phyloP scores from a whole-genome alignment of 2,888 invertebrate species.

The Limnephilus auricula region DNA sequence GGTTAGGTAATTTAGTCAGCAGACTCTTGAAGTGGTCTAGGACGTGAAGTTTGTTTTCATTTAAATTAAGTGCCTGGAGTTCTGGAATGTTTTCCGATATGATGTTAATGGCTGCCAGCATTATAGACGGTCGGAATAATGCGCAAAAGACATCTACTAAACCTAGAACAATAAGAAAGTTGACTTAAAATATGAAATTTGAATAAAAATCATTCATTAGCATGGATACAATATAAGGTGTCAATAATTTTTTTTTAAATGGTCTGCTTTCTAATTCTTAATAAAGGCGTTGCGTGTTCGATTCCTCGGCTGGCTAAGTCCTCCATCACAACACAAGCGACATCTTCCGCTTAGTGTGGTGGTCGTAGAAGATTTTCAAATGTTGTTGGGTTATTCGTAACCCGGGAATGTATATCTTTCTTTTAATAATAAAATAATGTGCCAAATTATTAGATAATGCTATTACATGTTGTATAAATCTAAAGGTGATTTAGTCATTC shows the following conservation, averaged over 20 bases:
- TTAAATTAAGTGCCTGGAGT: conserved; percentile 87
- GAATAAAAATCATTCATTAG: neutral
- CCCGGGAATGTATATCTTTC: no score
- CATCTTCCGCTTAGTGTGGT: no score
- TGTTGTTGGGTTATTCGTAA: no score
- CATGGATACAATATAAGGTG: neutral
- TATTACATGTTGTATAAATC: no score
- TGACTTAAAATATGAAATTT: neutral
- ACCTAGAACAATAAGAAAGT: conserved; percentile 71
- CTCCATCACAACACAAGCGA: no score
- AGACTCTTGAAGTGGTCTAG: conserved; percentile 84
- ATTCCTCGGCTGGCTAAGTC: no score
- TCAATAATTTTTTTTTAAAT: no score
- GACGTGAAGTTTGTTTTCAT: conserved; percentile 85
- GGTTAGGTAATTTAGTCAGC: conserved; percentile 81
- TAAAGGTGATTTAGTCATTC: no score
- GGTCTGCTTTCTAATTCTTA: no score
- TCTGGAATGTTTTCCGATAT: conserved; percentile 91
- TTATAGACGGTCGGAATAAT: conserved; percentile 84
- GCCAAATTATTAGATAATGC: neutral
- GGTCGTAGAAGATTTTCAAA: no score
- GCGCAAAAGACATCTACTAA: conserved; percentile 86
- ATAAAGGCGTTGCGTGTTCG: no score
- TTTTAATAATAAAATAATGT: neutral
- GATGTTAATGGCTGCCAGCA: conserved; percentile 86